Evolutionary conservation across 2,797 vertebrate genomes (phyloP), one percentile per base, ranked within the genome.

Genomic region (Channallabes apus): DNA sequence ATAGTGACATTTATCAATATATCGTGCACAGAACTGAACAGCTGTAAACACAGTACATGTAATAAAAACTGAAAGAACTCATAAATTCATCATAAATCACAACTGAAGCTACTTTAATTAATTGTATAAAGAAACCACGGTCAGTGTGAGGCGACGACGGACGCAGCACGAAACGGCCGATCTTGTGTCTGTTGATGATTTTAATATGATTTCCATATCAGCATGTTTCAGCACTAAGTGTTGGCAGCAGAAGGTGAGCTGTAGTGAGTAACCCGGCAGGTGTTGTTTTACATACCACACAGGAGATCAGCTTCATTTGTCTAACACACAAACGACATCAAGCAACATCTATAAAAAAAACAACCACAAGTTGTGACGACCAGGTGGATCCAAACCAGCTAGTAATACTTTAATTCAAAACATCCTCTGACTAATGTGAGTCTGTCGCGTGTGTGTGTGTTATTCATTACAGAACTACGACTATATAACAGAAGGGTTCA

Each of bases 161-260:
- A 71, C 0, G 9, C 11, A 41, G n/a, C 41, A 12, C 9, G 11
- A 51, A 73, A 51, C 24, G 0, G 12, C 41, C 3, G 41, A 3
- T 29, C 27, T 20, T 56, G 11, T 73, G 72, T 76, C 72, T 54
- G 72, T 29, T 54, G 72, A 56, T 76, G 72, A 76, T 76, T 76
- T 76, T 27, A 76, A 76, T 76, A 76, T 56, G n/a, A 56, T 76
- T 56, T 76, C 51, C 72, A 76, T 76, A 29, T 11, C 72, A 56
- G 51, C 72, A 20, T 17, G 27, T 18, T 29, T 75, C 38, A 15
- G 72, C 15, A 8, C 72, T 29, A 27, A 76, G 72, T 18, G 27
- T 29, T 56, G n/a, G 29, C 18, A 56, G 46, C 46, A 27, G n/a
- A 29, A 75, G 15, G 72, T 56, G 72, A 56, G 72, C n/a, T 76